phyloP scores from a whole-genome alignment of 2,888 invertebrate genomes.

The Gryllus longicercus region DNA sequence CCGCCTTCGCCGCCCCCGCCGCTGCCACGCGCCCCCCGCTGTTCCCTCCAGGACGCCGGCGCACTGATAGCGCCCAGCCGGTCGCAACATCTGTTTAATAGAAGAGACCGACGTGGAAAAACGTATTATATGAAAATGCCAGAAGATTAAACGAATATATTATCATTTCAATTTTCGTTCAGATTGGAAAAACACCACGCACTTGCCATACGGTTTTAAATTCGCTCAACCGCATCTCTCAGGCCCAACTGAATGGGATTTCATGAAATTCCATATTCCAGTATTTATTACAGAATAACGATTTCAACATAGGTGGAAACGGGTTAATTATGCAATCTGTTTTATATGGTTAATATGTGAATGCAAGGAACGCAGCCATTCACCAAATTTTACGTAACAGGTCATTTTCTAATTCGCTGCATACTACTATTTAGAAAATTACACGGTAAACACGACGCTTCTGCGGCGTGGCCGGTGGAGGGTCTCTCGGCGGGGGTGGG shows the following conservation, averaged over 20 bases:
- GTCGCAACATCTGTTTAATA: not conserved
- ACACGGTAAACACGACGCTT: not conserved
- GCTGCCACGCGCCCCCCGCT: not conserved
- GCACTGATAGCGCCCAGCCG: not conserved
- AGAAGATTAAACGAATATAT: too few species aligned
- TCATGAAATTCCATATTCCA: not conserved
- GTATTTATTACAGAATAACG: not conserved
- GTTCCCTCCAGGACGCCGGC: not conserved
- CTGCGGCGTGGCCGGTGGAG: not conserved
- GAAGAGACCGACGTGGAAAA: too few species aligned
- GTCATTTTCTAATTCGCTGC: not conserved
- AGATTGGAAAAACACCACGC: not conserved
- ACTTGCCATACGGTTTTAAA: not conserved
- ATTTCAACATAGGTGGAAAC: not conserved
- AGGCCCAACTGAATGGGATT: not conserved
- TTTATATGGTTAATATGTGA: not conserved
- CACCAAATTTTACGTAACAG: not conserved
- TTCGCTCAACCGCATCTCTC: not conserved
- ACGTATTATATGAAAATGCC: too few species aligned
- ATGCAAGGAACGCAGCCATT: not conserved
- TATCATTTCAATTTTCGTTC: constrained; percentile 1
- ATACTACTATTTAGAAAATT: not conserved
- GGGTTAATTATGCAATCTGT: not conserved
- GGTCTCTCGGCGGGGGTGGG: too few species aligned
- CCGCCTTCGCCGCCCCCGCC: not conserved